phyloP scores from a whole-genome alignment of 2,888 invertebrate species.

The Drosophila histrio region DNA sequence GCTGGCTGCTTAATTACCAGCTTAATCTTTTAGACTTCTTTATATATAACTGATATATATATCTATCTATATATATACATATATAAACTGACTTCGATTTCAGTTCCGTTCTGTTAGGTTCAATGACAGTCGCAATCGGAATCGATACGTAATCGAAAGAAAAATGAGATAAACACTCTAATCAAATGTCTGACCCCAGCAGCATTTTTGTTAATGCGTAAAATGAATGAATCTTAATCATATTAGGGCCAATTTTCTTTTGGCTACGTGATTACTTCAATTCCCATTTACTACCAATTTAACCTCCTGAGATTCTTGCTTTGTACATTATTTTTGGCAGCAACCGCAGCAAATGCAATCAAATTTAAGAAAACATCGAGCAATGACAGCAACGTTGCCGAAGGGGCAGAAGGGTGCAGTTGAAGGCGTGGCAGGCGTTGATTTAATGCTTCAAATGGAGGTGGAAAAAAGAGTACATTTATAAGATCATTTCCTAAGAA shows the following conservation, averaged over 20 bases:
- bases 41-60: neutral
- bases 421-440: constrained; percentile 25
- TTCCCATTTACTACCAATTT: neutral
- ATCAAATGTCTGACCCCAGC: constrained; percentile 70
- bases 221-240: constrained; percentile 76
- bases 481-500: neutral
- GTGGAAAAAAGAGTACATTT: neutral
- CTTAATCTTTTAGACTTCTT: neutral
- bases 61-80: neutral
- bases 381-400: too few relatives aligned
- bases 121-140: constrained; percentile 45
- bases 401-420: neutral
- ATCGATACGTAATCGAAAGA: constrained; percentile 33
- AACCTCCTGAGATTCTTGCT: constrained; percentile 6
- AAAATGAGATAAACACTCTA: constrained; percentile 35
- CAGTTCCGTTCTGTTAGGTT: constrained; percentile 51
- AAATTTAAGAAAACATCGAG: neutral
- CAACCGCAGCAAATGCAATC: constrained; percentile 55
- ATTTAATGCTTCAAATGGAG: constrained; percentile 40
- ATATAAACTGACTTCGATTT: constrained; percentile 2
- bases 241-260: constrained; percentile 67
- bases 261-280: constrained; percentile 26
- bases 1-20: constrained; percentile 11
- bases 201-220: constrained; percentile 53
- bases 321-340: constrained; percentile 49